Evolutionary conservation across 2,888 invertebrate species (phyloP), one percentile per base, ranked within the genome.

Genomic region (Azorinus chamasolen): DNA sequence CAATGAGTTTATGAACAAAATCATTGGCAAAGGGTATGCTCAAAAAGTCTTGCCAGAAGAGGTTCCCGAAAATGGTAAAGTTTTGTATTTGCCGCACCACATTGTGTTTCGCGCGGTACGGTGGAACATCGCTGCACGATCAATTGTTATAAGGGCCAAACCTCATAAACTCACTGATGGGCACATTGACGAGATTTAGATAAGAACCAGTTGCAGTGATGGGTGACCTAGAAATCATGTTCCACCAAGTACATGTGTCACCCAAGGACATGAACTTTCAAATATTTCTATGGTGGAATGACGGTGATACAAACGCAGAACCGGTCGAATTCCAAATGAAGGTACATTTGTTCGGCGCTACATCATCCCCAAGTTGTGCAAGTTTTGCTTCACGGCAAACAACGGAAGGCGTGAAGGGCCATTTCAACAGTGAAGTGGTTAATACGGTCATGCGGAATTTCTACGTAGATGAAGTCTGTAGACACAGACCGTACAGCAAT

Each of bases 161-260:
- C 25, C 12, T 78, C 20, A 41, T 24, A 6, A 84, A 72, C 45
- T 68, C 58, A 24, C 48, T 84, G 16, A 18, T 83, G n/a, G 85
- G 79, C 12, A 82, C 76, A 12, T 50, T 85, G 14, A 41, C 72
- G 3, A 61, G 79, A 25, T 85, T 82, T 50, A 32, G 85, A 32
- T 57, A 82, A 46, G 72, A 84, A 32, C 54, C 54, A 12, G 53
- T 79, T 24, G 83, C 76, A 27, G 22, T 84, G 1, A 80, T 73
- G 62, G 79, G 66, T 0, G 80, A 80, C 58, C 78, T 78, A 24
- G 76, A 83, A 18, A 62, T 45, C 50, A 79, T 77, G 75, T 74
- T 65, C 50, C 57, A 62, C 18, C 66, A 72, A 48, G 51, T 76
- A 14, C 18, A 41, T 4, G 73, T 77, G 1, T 12, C 48, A 4